Base-by-base conservation (phyloP, 2,888 invertebrate species). In the Sycophila texana region DNA sequence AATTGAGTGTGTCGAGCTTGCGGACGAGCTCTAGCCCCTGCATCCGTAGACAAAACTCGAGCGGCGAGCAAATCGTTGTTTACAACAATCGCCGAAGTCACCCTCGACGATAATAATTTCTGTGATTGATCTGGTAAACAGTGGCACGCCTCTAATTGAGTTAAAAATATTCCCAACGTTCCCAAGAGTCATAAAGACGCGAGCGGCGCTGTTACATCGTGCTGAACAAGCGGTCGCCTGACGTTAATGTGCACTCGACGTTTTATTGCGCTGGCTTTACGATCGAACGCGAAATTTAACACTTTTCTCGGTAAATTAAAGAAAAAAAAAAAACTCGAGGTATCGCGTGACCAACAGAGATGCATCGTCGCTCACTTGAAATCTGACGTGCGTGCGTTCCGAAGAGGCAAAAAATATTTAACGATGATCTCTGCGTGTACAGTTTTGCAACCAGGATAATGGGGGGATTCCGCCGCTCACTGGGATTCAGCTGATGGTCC, bases 361-460 rank as follows among this genome's bases (percentile, higher is more conserved):
- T 39, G 10, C 10, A 5, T 7, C 39, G 39, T 39, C 39, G 7
- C 10, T 7, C 39, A 10, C 7, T 39, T 39, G 7, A 10, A 39
- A 39, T 5, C 39, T 39, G 39, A 39, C 39, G 39, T 10, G 10
- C 39, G 1, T 39, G 39, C 39, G 4, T 7, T 7, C 10, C 39
- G 39, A 10, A 10, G 39, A 39, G 7, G 39, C 5, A 39, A 39
- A 39, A 39, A 39, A 39, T 10, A 1, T 7, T 39, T 10, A 39
- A 39, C 39, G 39, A 39, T 10, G 10, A 7, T 1, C 0, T 39
- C 39, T 39, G 39, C 10, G 20, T 83, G 79, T 85, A 85, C 84
- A 90, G 90, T 90, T 89, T 88, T 89, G 86, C 85, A 90, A 90
- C 82, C 89, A 91, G 89, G 91, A 91, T 84, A 91, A 90, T 83